Percentiles rank a stretch among this genome's conserved stretches.
Conservation (phyloP, 2,888 invertebrate species). For the Oscheius myriophilus region DNA sequence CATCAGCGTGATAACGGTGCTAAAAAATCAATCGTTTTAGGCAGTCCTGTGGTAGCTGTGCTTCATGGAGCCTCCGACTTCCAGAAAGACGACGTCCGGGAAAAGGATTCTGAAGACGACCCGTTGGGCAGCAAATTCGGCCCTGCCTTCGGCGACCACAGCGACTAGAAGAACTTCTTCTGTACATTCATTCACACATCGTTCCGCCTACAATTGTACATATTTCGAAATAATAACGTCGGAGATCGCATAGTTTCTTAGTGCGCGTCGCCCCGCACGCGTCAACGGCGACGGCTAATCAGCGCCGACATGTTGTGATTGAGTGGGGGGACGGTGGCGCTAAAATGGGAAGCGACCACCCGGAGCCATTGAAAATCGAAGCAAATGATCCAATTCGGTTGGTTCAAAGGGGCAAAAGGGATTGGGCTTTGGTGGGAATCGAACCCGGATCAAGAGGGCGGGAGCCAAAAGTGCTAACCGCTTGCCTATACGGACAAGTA, state of each 20-base stretch:
- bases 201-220: conserved; percentile 4
- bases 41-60: conserved; percentile 45
- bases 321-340: conserved; percentile 2
- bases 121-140: conserved; percentile 27
- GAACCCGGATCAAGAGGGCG: too few species aligned
- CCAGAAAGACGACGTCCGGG: conserved; percentile 43
- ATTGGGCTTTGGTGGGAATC: too few species aligned
- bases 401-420: too few species aligned
- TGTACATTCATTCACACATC: not conserved
- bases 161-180: conserved; percentile 3
- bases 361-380: too few species aligned
- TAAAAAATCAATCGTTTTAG: conserved; percentile 20
- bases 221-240: not conserved
- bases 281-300: conserved; percentile 4
- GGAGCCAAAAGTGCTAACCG: too few species aligned
- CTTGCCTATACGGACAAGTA: too few species aligned
- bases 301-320: conserved; percentile 10
- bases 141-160: conserved; percentile 17
- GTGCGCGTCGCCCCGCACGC: not conserved
- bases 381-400: too few species aligned
- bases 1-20: not conserved
- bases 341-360: conserved; percentile 8
- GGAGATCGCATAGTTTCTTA: not conserved
- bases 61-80: conserved; percentile 43
- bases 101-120: conserved; percentile 47